These are phyloP conservation scores for Pseudoatta argentina DNA, from an alignment of 1,140 invertebrate species.

Conservation along the genomic window DNA sequence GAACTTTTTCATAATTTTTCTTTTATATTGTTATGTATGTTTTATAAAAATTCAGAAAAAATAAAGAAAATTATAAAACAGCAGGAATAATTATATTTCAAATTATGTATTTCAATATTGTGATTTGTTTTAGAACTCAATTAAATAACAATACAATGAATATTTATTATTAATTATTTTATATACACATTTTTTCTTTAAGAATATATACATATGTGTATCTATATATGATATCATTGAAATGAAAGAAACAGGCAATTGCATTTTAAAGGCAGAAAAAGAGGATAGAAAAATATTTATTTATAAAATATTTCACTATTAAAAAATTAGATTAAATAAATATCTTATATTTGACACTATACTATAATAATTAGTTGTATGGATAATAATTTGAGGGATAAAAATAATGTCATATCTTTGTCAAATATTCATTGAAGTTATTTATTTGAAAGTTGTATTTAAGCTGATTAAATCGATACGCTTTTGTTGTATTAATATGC, in stretches of 20 bases:
- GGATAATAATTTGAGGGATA: background rate
- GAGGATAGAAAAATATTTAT: constrained; percentile 13
- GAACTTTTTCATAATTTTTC: background rate
- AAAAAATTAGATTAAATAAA: constrained; percentile 2
- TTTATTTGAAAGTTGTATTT: constrained; percentile 21
- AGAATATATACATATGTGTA: too few species aligned
- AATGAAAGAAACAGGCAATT: background rate
- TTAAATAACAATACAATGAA: too few species aligned
- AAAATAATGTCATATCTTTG: constrained; percentile 15
- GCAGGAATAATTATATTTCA: too few species aligned
- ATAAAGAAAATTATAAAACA: background rate
- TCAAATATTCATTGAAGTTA: background rate
- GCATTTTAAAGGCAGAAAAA: background rate
- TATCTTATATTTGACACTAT: constrained; percentile 13
- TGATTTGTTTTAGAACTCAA: too few species aligned
- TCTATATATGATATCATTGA: too few species aligned
- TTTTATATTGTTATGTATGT: background rate
- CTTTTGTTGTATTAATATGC: constrained; percentile 8
- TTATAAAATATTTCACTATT: background rate
- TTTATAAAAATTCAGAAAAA: background rate
- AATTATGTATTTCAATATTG: too few species aligned
- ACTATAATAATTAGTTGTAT: background rate
- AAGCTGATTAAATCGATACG: constrained; percentile 8
- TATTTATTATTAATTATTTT: too few species aligned
- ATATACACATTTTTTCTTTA: too few species aligned